These are phyloP conservation scores for Oasisia sp. DNA, from an alignment of 2,888 invertebrate genomes.

Conservation along the genomic window DNA sequence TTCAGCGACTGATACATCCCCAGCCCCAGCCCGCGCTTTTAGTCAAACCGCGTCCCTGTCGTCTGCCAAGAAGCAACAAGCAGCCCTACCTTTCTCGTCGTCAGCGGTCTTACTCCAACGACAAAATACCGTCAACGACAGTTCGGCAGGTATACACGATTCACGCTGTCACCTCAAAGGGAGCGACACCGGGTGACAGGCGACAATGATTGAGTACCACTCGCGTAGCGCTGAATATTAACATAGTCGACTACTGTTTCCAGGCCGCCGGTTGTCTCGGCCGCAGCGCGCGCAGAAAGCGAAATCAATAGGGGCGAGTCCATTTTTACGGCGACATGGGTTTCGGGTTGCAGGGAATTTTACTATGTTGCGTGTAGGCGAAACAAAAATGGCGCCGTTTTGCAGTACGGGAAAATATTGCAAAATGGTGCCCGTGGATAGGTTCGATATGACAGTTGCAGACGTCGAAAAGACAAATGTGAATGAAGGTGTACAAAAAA, in stretches of 20 bases:
- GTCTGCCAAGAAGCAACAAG: background rate
- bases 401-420: background rate
- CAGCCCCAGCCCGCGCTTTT: background rate
- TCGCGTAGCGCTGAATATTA: background rate
- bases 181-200: background rate
- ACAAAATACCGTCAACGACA: background rate
- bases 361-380: background rate
- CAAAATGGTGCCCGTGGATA: background rate
- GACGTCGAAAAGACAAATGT: no score
- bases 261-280: background rate
- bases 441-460: background rate
- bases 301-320: conserved; percentile 17
- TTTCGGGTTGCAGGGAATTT: background rate
- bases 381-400: background rate
- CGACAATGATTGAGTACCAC: background rate
- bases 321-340: background rate
- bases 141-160: background rate
- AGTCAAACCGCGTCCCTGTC: background rate
- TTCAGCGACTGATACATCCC: background rate
- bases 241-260: background rate
- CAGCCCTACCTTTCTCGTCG: background rate
- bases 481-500: no score
- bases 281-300: background rate
- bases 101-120: background rate
- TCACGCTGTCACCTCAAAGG: background rate